These are phyloP conservation scores for Periophthalmus magnuspinnatus DNA, from an alignment of 2,797 vertebrate species.

Conservation along the genomic window DNA sequence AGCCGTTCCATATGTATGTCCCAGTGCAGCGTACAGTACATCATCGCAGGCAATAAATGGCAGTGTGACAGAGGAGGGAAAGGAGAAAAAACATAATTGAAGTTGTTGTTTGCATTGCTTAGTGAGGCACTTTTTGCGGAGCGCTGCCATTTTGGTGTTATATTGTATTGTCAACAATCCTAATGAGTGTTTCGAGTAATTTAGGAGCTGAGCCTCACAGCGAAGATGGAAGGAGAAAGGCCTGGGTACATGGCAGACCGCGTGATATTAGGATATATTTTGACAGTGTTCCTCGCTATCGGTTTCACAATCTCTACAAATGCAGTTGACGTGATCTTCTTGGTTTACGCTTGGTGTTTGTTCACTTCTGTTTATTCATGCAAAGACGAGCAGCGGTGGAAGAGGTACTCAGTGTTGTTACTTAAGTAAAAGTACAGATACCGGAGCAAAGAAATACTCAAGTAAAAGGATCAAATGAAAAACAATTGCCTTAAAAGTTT, in stretches of 20 bases:
- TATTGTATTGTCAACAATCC: constrained; percentile 76
- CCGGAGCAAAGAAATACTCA: too few species aligned
- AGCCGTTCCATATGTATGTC: constrained; percentile 87
- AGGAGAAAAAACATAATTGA: constrained; percentile 65
- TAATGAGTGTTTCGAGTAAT: constrained; percentile 78
- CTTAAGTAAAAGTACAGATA: too few species aligned
- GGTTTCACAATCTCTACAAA: background rate
- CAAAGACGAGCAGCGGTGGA: background rate
- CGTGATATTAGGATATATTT: background rate
- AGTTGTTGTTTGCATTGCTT: constrained; percentile 76
- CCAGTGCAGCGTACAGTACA: constrained; percentile 82
- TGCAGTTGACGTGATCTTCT: background rate
- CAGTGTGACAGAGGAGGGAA: constrained; percentile 60
- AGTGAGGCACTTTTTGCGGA: constrained; percentile 73
- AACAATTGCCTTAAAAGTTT: too few species aligned
- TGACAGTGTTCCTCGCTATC: background rate
- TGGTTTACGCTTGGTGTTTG: background rate
- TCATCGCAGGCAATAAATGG: constrained; percentile 87
- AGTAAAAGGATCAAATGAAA: too few species aligned
- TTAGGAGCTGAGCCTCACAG: constrained; percentile 61
- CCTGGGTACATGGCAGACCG: background rate
- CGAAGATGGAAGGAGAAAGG: constrained; percentile 47
- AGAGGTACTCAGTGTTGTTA: too few species aligned
- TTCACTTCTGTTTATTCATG: background rate
- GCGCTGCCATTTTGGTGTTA: constrained; percentile 60